These are phyloP conservation scores for Plecturocebus donacophilus DNA, from an alignment of 2,113 vertebrate species.

Conservation along the genomic window DNA sequence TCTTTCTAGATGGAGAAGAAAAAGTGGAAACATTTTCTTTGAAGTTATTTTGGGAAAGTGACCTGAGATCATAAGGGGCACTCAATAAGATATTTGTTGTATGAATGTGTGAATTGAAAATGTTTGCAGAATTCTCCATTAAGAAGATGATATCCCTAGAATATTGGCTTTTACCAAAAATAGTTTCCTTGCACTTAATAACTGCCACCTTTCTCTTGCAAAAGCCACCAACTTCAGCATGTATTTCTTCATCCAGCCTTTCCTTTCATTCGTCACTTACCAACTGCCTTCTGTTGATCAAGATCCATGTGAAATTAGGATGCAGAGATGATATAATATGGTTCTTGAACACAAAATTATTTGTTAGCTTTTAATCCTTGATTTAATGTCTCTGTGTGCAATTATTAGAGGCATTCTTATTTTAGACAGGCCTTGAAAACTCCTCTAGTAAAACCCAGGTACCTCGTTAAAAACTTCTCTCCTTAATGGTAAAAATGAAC, in stretches of 20 bases:
- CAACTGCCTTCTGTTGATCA: background rate
- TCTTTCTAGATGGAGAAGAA: slow-evolving; percentile 46
- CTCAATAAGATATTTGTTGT: slow-evolving; percentile 24
- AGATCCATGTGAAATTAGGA: background rate
- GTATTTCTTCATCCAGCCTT: background rate
- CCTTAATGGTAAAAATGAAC: background rate
- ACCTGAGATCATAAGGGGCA: slow-evolving; percentile 45
- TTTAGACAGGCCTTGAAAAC: background rate
- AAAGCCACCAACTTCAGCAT: background rate
- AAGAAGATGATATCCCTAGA: background rate
- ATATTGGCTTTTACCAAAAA: background rate
- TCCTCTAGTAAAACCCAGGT: background rate
- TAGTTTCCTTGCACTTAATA: background rate
- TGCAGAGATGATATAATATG: background rate
- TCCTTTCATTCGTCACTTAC: background rate
- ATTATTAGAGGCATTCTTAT: background rate
- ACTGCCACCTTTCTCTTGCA: background rate
- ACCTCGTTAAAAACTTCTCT: background rate
- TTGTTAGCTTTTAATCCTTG: background rate
- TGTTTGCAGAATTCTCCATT: slow-evolving; percentile 22
- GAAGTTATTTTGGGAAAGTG: slow-evolving; percentile 41
- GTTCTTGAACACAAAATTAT: background rate
- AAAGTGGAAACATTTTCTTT: slow-evolving; percentile 26
- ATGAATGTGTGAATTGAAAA: slow-evolving; percentile 44
- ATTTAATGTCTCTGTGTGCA: background rate